Evolutionary conservation across 2,888 invertebrate genomes (phyloP), one percentile per base, ranked within the genome.

Genomic region (Pyralis farinalis): DNA sequence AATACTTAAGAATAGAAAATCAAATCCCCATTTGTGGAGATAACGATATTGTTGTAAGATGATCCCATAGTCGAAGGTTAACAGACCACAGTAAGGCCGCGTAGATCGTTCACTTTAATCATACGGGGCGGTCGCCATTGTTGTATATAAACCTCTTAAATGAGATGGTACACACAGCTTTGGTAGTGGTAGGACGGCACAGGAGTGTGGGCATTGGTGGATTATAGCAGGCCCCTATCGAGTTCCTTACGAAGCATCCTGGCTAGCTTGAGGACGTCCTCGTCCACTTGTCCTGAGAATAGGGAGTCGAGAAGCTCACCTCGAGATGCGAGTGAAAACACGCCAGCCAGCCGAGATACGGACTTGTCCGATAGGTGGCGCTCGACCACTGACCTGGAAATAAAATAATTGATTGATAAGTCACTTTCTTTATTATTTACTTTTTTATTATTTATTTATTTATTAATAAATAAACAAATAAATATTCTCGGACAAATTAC

Each of bases 331-430:
- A 87, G 67, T 0, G 75, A 62, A 53, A 97, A 96, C 7, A 97
- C 94, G 39, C 93, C 92, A 43, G 96, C 95, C 41, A 96, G 93
- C 1, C 97, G 91, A 1, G 91, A 91, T 28, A 95, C 89, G 0
- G 96, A 95, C 72, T 97, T 97, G 54, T 96, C 96, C 2, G 96
- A 96, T 1, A 97, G 90, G 66, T 97, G 97, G 21, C 93, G 91
- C 59, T 92, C 91, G 36, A 97, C 94, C 28, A 97, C 92, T 28
- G 91, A 85, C 55, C 93, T 93, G 82, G 9, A 5, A 12, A 27
- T 1, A 37, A 33, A 12, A 9, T 7, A 34, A 6, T 34, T n/a
- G n/a, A n/a, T n/a, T n/a, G n/a, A n/a, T n/a, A n/a, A n/a, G n/a
- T n/a, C n/a, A n/a, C n/a, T n/a, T n/a, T n/a, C n/a, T n/a, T n/a